These are phyloP conservation scores for Thera obeliscata DNA, from an alignment of 2,888 invertebrate genomes.

Conservation along the genomic window DNA sequence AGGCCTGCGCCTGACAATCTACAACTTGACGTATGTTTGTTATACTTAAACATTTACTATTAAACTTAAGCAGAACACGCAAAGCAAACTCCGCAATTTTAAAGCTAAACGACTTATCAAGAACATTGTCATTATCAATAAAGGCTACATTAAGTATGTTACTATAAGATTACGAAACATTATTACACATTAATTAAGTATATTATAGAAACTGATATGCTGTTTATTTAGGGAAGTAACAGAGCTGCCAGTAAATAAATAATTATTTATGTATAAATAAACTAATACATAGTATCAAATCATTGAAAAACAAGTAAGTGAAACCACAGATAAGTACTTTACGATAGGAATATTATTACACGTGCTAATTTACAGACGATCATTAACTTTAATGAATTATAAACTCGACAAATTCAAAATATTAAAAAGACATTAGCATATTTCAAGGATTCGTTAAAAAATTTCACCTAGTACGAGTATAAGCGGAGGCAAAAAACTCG, in stretches of 20 bases:
- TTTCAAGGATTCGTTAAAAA: conserved; percentile 6
- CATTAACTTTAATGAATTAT: conserved; percentile 7
- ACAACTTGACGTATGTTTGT: conserved; percentile 31
- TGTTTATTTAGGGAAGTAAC: neutral
- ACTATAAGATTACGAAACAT: neutral
- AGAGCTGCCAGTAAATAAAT: conserved; percentile 4
- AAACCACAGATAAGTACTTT: conserved; percentile 13
- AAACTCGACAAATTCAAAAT: conserved; percentile 12
- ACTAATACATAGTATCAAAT: neutral
- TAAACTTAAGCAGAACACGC: conserved; percentile 41
- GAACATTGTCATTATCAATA: conserved; percentile 7
- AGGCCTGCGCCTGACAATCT: conserved; percentile 26
- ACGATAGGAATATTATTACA: neutral
- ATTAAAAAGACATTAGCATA: neutral
- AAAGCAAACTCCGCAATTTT: conserved; percentile 29
- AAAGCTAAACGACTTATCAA: conserved; percentile 22
- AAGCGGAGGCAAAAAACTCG: neutral
- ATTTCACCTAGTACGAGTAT: too few relatives aligned
- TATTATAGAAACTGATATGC: neutral
- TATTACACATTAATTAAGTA: neutral
- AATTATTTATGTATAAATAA: neutral
- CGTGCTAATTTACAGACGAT: neutral
- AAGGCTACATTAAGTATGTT: neutral
- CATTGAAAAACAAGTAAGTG: conserved; percentile 7
- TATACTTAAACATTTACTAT: conserved; percentile 38